A percentile compares a stretch with the other conserved stretches of the same genome.
These are phyloP conservation scores for Diachasmimorpha longicaudata DNA, from an alignment of 1,140 invertebrate species.

Conservation along the genomic window DNA sequence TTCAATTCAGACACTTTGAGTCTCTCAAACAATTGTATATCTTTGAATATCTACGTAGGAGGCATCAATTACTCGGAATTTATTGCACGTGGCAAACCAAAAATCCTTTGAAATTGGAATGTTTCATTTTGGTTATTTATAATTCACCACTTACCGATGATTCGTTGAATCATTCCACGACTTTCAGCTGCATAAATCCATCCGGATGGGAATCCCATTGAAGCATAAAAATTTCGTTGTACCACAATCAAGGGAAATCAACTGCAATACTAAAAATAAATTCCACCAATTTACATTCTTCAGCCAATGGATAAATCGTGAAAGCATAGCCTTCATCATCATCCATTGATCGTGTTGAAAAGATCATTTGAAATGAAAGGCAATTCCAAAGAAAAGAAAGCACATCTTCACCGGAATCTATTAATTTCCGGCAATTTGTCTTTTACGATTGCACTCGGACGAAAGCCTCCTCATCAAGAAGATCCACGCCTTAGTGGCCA, in stretches of 20 bases:
- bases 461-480: neutral
- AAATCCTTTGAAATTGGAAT: too few species aligned
- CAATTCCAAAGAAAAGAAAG: neutral
- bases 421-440: conserved; percentile 16
- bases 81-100: too few species aligned
- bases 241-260: too few species aligned
- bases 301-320: neutral
- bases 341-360: neutral
- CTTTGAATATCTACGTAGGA: too few species aligned
- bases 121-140: too few species aligned
- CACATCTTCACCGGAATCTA: conserved; percentile 1
- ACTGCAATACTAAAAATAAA: neutral
- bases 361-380: neutral
- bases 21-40: too few species aligned
- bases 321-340: neutral
- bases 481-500: neutral
- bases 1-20: too few species aligned
- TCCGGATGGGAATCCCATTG: neutral
- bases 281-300: neutral
- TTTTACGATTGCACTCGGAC: conserved; percentile 11
- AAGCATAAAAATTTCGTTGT: neutral
- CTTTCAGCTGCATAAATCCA: neutral
- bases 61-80: too few species aligned
- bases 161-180: neutral
- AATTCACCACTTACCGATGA: too few species aligned